Percentiles rank a stretch among this genome's conserved stretches.
Evolutionary conservation across 2,888 invertebrate species (phyloP).

Genomic region (Phorcus lineatus): DNA sequence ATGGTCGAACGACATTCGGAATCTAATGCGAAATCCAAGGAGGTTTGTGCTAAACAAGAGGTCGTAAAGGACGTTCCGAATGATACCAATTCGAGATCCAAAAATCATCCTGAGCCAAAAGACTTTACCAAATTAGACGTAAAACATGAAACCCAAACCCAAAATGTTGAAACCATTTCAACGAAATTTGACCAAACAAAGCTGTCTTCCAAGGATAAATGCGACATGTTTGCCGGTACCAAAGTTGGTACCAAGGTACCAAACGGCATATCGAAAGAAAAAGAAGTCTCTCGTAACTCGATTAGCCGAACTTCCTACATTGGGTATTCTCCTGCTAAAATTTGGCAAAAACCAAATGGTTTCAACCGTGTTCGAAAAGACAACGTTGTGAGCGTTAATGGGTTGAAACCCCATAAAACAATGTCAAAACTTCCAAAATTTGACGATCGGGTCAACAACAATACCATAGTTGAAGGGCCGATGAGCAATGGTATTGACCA

Average conservation of each 20-base stretch:
- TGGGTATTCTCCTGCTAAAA: neutral
- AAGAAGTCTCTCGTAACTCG: neutral
- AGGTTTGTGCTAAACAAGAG: too few relatives aligned
- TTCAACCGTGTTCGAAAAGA: neutral
- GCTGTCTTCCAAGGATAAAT: too few relatives aligned
- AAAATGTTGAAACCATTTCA: too few relatives aligned
- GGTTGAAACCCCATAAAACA: neutral
- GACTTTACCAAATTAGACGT: too few relatives aligned
- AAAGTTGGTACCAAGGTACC: neutral
- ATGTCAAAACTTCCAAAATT: neutral
- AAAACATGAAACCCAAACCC: too few relatives aligned
- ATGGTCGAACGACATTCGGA: too few relatives aligned
- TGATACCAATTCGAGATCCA: too few relatives aligned
- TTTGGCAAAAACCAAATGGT: conserved; percentile 13
- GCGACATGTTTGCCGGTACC: neutral
- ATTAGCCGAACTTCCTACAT: neutral
- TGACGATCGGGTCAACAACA: neutral
- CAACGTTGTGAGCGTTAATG: neutral
- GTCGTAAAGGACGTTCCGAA: too few relatives aligned
- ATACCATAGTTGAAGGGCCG: neutral
- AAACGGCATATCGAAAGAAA: neutral
- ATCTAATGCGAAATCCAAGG: too few relatives aligned
- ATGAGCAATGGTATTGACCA: neutral
- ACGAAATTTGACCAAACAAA: too few relatives aligned
- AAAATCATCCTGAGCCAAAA: too few relatives aligned